phyloP scores from a whole-genome alignment of 2,797 vertebrate species.

The Microctenopoma stevenorrisi region DNA sequence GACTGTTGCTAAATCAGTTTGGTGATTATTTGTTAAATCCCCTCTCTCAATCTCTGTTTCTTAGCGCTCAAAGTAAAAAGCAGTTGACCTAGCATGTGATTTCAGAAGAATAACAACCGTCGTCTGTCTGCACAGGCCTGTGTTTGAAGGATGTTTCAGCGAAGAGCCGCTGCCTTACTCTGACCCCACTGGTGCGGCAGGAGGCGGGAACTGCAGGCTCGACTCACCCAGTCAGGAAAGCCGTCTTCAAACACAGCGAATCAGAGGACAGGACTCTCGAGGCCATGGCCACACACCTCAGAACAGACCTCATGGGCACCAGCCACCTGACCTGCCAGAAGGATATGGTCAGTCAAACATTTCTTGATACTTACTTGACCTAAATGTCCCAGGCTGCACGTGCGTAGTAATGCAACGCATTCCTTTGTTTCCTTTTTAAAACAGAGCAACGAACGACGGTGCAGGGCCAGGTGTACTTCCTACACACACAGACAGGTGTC shows the following conservation, averaged over 20 bases:
- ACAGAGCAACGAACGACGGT: conserved; percentile 96
- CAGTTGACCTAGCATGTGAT: conserved; percentile 37
- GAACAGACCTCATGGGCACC: conserved; percentile 93
- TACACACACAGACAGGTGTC: conserved; percentile 97
- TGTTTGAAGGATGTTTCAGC: conserved; percentile 95
- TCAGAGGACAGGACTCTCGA: conserved; percentile 90
- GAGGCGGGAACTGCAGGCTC: conserved; percentile 90
- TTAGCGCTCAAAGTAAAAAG: conserved; percentile 26
- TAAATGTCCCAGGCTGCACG: background rate
- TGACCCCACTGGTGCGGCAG: conserved; percentile 91
- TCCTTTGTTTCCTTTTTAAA: conserved; percentile 21
- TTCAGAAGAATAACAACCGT: conserved; percentile 8
- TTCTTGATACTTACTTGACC: background rate
- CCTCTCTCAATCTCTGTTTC: background rate
- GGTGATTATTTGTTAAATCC: conserved; percentile 19
- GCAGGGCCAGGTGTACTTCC: conserved; percentile 97
- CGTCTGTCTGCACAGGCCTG: conserved; percentile 74
- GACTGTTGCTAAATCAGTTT: conserved; percentile 4
- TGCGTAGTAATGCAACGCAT: background rate
- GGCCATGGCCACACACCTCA: conserved; percentile 92
- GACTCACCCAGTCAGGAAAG: conserved; percentile 93
- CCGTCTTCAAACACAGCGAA: conserved; percentile 90
- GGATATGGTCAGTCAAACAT: conserved; percentile 70
- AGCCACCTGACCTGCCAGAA: conserved; percentile 95
- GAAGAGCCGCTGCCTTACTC: conserved; percentile 95